Evolutionary conservation across 2,888 invertebrate species (phyloP), one percentile per base, ranked within the genome.

Genomic region (Dastarcus helophoroides): DNA sequence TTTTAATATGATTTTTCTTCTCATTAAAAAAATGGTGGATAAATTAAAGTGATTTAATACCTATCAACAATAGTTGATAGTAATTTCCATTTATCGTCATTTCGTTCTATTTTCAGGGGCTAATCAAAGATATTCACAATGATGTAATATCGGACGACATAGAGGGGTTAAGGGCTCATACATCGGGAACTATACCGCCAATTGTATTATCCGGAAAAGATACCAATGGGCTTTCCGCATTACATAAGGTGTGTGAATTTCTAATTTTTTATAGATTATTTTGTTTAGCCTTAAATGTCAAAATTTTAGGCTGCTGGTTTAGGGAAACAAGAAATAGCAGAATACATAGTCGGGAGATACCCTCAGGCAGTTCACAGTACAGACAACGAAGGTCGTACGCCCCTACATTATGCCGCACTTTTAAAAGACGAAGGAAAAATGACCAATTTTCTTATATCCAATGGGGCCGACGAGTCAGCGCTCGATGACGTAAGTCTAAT

Each of bases 351-450:
- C 1, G 70, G 73, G 25, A 67, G 72, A 39, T 79, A 75, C 54
- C 79, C 82, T 3, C 69, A 74, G 51, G 73, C 79, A 2, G 67
- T 81, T 14, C 71, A 73, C 28, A 71, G 75, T 19, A 64, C 70
- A 10, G 91, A 93, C 60, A 76, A 76, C 50, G 84, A 89, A 37
- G 89, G 89, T 12, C 71, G 86, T 42, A 88, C 88, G 1, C 80
- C 93, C 0, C 62, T 93, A 26, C 91, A 93, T 62, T 93, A 86
- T 61, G 83, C 90, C 0, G 85, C 86, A 2, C 71, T 79, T 8
- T 66, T 78, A 13, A 79, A 81, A 54, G 86, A 88, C 47, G 80
- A 79, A 31, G 77, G 76, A 40, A 70, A 76, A 41, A 79, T 81
- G 49, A 90, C 78, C 52, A 75, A 82, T 48, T 72, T 82, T 31